Base-by-base conservation (phyloP, 2,113 vertebrate genomes). In the Osmerus mordax region DNA sequence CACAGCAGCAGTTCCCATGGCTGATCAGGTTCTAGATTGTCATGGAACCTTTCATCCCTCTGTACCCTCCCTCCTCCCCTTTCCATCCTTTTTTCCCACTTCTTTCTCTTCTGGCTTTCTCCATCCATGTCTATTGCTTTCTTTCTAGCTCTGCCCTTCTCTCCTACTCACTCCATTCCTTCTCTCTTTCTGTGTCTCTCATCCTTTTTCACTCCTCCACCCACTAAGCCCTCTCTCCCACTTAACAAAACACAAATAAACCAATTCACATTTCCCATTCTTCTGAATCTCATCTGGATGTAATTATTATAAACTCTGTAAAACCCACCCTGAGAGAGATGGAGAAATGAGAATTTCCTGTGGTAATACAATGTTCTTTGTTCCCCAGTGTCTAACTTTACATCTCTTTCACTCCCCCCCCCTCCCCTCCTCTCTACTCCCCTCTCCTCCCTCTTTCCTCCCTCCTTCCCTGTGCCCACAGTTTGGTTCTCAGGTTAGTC, bases 361-460 rank as follows among this genome's bases (percentile, higher is more conserved):
- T 92, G 93, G 89, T 92, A 77, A 95, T 93, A 93, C 92, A 93
- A 91, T 91, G 91, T 91, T 94, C 94, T 95, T 94, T 94, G 93
- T 93, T 94, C 93, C 91, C 89, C 89, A 90, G 90, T 84, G 90
- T 92, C 91, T 90, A 91, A 92, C 93, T 93, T 90, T 93, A 93
- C 92, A 91, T 62, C 58, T 52, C 54, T 91, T 92, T 36, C 94
- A 93, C 91, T 93, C 93, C 92, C 25, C 25, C 25, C 25, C 25
- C 91, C 90, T 83, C 92, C 90, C 91, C 92, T 92, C 89, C 74
- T 80, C 71, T 82, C 76, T 59, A 25, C 75, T 81, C 77, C 61
- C 76, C 72, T 79, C 23, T 63, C 32, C 65, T 69, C 25, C 28
- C 32, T 32, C 56, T 36, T 52, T 75, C 65, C 16, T 82, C 87